phyloP scores from a whole-genome alignment of 2,797 vertebrate genomes.

The Halcyon badia region DNA sequence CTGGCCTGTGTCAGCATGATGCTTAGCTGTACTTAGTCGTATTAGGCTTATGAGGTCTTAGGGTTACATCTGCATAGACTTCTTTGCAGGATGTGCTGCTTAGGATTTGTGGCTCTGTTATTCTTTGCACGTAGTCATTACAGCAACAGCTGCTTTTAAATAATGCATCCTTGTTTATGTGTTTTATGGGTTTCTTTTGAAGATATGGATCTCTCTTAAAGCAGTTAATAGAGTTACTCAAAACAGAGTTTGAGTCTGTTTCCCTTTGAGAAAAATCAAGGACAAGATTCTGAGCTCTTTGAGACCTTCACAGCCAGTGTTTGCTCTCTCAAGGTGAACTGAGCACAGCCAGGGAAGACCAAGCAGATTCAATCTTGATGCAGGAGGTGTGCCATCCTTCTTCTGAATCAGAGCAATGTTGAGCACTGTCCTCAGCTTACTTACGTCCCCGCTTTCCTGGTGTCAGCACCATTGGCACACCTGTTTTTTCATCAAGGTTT shows the following conservation, averaged over 20 bases:
- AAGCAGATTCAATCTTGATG: not conserved
- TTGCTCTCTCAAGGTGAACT: not conserved
- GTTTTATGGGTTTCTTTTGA: not conserved
- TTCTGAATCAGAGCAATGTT: not conserved
- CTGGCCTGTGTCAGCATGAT: not conserved
- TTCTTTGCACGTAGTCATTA: not conserved
- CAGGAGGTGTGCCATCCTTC: not conserved
- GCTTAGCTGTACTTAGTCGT: not conserved
- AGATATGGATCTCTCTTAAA: not conserved
- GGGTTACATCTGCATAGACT: not conserved
- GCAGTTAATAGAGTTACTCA: not conserved
- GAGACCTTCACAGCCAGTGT: not conserved
- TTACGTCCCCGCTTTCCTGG: not conserved
- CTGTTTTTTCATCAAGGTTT: not conserved
- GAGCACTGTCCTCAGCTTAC: not conserved
- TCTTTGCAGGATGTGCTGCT: not conserved
- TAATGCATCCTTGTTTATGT: not conserved
- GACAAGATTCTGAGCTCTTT: not conserved
- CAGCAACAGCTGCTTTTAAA: not conserved
- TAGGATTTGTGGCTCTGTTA: not conserved
- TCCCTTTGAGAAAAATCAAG: not conserved
- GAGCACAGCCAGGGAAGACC: not conserved
- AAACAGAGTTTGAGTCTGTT: not conserved
- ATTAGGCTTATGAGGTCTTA: not conserved
- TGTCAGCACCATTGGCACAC: not conserved